phyloP scores from a whole-genome alignment of 1,140 invertebrate species.

The Dendrolimus kikuchii region DNA sequence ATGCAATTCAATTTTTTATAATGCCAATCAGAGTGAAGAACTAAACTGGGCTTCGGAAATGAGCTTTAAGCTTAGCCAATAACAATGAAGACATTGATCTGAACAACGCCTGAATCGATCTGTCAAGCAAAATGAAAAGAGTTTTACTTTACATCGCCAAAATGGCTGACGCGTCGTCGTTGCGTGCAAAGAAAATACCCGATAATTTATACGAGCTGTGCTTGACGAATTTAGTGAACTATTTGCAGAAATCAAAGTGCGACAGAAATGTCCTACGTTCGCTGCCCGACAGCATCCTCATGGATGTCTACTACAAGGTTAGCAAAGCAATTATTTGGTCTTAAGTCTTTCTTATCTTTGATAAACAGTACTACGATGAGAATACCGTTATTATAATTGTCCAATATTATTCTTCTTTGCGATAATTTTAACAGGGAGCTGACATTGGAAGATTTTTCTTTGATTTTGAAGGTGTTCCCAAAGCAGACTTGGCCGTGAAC shows the following conservation, averaged over 20 bases:
- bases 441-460: not conserved
- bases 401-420: constrained; percentile 2
- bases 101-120: constrained; percentile 42
- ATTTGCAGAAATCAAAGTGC: constrained; percentile 62
- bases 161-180: constrained; percentile 72
- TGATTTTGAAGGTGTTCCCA: not conserved
- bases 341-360: not conserved
- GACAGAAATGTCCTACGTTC: constrained; percentile 53
- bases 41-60: constrained; percentile 5
- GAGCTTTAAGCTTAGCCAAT: constrained; percentile 26
- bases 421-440: constrained; percentile 1
- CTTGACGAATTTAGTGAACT: constrained; percentile 67
- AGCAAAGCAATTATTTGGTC: constrained; percentile 1
- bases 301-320: constrained; percentile 73
- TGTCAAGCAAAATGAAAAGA: constrained; percentile 51
- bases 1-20: not conserved
- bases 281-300: constrained; percentile 75
- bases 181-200: constrained; percentile 62
- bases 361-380: not conserved
- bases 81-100: constrained; percentile 10
- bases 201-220: constrained; percentile 74
- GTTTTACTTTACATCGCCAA: constrained; percentile 61
- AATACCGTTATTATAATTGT: constrained; percentile 12
- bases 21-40: constrained; percentile 18
- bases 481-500: constrained; percentile 7